Evolutionary conservation across 2,113 vertebrate species (phyloP).

Genomic region (Syngnathus scovelli): DNA sequence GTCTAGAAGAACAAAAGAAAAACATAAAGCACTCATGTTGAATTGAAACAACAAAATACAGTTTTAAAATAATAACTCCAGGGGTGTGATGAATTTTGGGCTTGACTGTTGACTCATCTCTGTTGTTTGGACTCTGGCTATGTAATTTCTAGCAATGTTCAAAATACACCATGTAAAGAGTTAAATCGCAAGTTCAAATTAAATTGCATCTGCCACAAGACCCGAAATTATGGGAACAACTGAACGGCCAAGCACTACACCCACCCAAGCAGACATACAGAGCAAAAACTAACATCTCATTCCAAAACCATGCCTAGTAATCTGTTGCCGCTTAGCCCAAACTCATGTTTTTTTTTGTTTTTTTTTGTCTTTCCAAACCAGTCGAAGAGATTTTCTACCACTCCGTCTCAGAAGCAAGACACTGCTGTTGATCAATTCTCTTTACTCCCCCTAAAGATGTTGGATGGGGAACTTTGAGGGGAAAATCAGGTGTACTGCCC

Average conservation of each 20-base stretch:
- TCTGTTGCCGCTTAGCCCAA: neutral
- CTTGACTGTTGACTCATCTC: no score
- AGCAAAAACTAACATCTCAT: slow-evolving; percentile 5
- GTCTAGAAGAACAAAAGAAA: slow-evolving; percentile 33
- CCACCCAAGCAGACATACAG: neutral
- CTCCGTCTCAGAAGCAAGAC: neutral
- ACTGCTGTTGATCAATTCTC: neutral
- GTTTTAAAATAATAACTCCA: neutral
- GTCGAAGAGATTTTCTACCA: neutral
- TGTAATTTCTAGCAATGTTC: neutral
- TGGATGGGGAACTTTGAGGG: neutral
- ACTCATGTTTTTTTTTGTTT: neutral
- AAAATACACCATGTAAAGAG: neutral
- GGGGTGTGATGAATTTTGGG: no score
- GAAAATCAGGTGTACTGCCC: neutral
- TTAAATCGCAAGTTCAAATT: slow-evolving; percentile 1
- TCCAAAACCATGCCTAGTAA: slow-evolving; percentile 4
- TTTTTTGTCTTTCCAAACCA: neutral
- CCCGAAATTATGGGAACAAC: slow-evolving; percentile 1
- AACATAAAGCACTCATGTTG: slow-evolving; percentile 12
- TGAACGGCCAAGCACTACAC: neutral
- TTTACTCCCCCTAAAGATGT: neutral
- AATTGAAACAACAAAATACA: slow-evolving; percentile 18
- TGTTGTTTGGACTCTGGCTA: neutral
- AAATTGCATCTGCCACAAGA: neutral